Base-by-base conservation (phyloP, 2,797 vertebrate genomes). In the Notolepis coatsorum region DNA sequence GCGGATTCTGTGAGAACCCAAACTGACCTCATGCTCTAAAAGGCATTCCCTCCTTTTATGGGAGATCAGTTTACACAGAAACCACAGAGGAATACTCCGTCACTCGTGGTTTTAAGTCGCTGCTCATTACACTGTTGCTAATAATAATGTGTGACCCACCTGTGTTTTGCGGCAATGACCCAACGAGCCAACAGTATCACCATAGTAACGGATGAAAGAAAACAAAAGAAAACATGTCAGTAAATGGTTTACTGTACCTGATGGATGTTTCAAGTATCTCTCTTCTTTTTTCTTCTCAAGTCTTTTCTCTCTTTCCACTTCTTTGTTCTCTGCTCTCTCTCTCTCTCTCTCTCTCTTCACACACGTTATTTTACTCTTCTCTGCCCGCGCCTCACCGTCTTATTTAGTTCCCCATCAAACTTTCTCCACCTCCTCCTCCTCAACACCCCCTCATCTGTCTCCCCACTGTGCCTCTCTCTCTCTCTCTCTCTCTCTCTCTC, bases 391-490 rank as follows among this genome's bases (percentile, higher is more conserved):
- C 81, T 87, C 72, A 60, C 71, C 0, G 71, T 77, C 61, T 78
- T 79, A 72, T 89, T 79, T 56, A 28, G 43, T 56, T 72, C 61
- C 54, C 15, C 48, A 68, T 61, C 53, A 55, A 7, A 82, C 61
- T 73, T 77, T 48, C 54, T 50, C 73, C n/a, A n/a, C n/a, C 76
- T 70, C 80, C 89, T 81, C 81, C 66, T 71, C 50, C 63, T 79
- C 74, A 66, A 69, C 71, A 73, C 84, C 80, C 79, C 77, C 80
- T 71, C 85, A 83, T 76, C 42, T 46, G 62, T 67, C 58, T 81
- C 68, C 75, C 51, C 61, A 31, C 61, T 59, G 45, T 17, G 68
- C 65, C 70, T 80, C 62, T 83, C 70, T 66, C 84, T 66, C 77
- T 61, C 66, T 60, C 56, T 47, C 33, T 23, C 75, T 33, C 10